These are phyloP conservation scores for Ovis aries DNA, from an alignment of 2,113 vertebrate genomes.

Conservation along the genomic window ARS-UI_Ramb_v3.0 NC_056054.1:217716001-217716500, in stretches of 20 bases:
- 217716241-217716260: conserved; percentile 64
- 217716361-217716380: conserved; percentile 75
- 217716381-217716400: conserved; percentile 57
- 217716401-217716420: conserved; percentile 59
- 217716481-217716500: conserved; percentile 36
- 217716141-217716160: conserved; percentile 73
- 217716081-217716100: conserved; percentile 59
- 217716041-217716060: conserved; percentile 45
- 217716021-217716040: conserved; percentile 30
- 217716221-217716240: conserved; percentile 61
- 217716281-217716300: conserved; percentile 79
- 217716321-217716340: conserved; percentile 72
- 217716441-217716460: conserved; percentile 62
- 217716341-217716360: conserved; percentile 80
- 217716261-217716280: conserved; percentile 71
- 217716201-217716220: conserved; percentile 65
- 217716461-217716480: conserved; percentile 69
- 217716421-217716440: conserved; percentile 68
- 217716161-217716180: conserved; percentile 55
- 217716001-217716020: conserved; percentile 49
- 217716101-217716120: conserved; percentile 63
- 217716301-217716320: conserved; percentile 73
- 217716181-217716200: conserved; percentile 61
- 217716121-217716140: conserved; percentile 63
- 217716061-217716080: conserved; percentile 46